A percentile compares a stretch with the other conserved stretches of the same genome.
Evolutionary conservation across 35 echinoderm and acorn worm species (phyloP).

Genomic region (Anneissia japonica): DNA sequence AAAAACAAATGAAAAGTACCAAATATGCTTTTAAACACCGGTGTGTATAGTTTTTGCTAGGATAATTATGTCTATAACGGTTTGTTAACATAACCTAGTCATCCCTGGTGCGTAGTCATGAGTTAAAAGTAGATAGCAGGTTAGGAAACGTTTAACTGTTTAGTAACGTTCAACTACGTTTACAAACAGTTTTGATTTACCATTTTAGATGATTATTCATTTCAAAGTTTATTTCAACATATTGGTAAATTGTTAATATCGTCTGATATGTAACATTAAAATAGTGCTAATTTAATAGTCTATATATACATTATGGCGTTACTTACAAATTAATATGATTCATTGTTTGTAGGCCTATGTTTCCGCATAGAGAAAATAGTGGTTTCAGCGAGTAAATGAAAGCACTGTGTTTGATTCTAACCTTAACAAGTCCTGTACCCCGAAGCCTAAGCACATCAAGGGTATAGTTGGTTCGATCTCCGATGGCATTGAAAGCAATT

Average conservation of each 20-base stretch:
- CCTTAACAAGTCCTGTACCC: constrained; percentile 33
- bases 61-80: too few species aligned
- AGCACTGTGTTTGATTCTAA: not conserved
- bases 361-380: not conserved
- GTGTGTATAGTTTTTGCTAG: too few species aligned
- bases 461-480: constrained; percentile 61
- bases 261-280: not conserved
- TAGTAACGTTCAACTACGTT: too few species aligned
- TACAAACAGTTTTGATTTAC: too few species aligned
- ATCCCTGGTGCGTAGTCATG: too few species aligned
- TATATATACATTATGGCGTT: not conserved
- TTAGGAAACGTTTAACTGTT: too few species aligned
- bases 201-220: too few species aligned
- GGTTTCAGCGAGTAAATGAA: not conserved
- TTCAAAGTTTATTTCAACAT: too few species aligned
- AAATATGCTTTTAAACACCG: too few species aligned
- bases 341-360: not conserved
- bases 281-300: not conserved
- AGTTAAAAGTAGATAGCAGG: too few species aligned
- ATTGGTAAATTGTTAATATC: not conserved
- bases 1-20: too few species aligned
- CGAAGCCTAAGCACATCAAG: constrained; percentile 49
- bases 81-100: too few species aligned
- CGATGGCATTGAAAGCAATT: constrained; percentile 48
- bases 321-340: not conserved